phyloP scores from a whole-genome alignment of 2,888 invertebrate genomes.

The Nephrocerus scutellatus region DNA sequence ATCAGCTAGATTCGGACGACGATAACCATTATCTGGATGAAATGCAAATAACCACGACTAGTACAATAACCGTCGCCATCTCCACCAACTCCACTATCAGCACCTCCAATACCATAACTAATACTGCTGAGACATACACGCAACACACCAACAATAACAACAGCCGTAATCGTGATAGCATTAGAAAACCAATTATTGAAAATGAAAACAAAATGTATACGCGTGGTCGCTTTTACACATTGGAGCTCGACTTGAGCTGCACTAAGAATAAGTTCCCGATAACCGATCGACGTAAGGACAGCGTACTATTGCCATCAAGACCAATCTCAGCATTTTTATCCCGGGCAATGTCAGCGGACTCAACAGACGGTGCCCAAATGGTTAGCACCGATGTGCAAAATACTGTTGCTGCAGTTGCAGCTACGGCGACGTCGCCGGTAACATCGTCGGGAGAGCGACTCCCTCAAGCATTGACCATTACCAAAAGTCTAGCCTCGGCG shows the following conservation, averaged over 20 bases:
- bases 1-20: background rate
- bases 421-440: constrained; percentile 2
- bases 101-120: constrained; percentile 15
- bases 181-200: constrained; percentile 24
- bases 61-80: background rate
- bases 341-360: background rate
- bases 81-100: background rate
- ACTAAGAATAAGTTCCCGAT: constrained; percentile 57
- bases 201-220: constrained; percentile 40
- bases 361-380: background rate
- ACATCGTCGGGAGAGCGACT: background rate
- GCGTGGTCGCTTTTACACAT: constrained; percentile 44
- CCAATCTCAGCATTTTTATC: constrained; percentile 3
- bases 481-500: constrained; percentile 42
- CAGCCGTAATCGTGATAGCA: constrained; percentile 13
- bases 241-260: constrained; percentile 51
- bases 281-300: constrained; percentile 36
- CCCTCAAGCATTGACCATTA: constrained; percentile 25
- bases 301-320: constrained; percentile 4
- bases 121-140: constrained; percentile 19
- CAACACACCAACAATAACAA: constrained; percentile 15
- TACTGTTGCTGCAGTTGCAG: constrained; percentile 3
- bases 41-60: background rate
- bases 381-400: background rate
- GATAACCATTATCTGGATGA: background rate